Percentiles rank a stretch among this genome's conserved stretches.
These are phyloP conservation scores for Diorhabda carinulata DNA, from an alignment of 1,140 invertebrate species.

Conservation along the genomic window DNA sequence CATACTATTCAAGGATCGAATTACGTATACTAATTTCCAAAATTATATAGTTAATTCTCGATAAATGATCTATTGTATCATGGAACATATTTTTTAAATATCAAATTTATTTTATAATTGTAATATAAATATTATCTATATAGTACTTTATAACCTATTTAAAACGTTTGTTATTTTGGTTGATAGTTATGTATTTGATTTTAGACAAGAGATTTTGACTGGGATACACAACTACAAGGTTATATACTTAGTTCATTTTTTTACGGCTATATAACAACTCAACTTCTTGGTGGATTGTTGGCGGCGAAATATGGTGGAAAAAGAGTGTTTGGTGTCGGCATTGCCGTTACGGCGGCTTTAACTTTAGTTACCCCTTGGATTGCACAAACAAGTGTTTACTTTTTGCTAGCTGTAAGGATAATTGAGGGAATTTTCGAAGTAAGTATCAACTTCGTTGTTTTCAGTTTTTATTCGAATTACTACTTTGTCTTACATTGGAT, in stretches of 20 bases:
- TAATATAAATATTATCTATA: too few species aligned
- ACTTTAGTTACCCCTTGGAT: constrained; percentile 79
- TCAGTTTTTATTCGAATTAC: too few species aligned
- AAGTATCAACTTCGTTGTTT: constrained; percentile 17
- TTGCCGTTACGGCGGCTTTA: constrained; percentile 73
- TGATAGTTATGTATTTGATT: too few species aligned
- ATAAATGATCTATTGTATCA: too few species aligned
- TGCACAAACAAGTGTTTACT: constrained; percentile 64
- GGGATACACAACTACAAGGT: constrained; percentile 75
- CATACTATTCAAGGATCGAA: too few species aligned
- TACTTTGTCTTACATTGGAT: too few species aligned
- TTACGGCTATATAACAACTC: constrained; percentile 73
- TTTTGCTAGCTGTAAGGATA: constrained; percentile 72
- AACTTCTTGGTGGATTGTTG: constrained; percentile 59
- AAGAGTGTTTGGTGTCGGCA: constrained; percentile 72
- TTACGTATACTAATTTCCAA: too few species aligned
- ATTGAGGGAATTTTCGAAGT: constrained; percentile 88
- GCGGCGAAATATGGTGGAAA: constrained; percentile 57
- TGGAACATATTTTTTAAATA: too few species aligned
- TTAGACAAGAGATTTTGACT: constrained; percentile 64
- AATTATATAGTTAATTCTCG: too few species aligned
- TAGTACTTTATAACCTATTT: too few species aligned
- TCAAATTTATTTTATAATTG: too few species aligned
- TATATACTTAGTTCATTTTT: constrained; percentile 85
- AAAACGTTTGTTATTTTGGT: too few species aligned